These are phyloP conservation scores for Creontiades dilutus DNA, from an alignment of 2,888 invertebrate species.

Conservation along the genomic window DNA sequence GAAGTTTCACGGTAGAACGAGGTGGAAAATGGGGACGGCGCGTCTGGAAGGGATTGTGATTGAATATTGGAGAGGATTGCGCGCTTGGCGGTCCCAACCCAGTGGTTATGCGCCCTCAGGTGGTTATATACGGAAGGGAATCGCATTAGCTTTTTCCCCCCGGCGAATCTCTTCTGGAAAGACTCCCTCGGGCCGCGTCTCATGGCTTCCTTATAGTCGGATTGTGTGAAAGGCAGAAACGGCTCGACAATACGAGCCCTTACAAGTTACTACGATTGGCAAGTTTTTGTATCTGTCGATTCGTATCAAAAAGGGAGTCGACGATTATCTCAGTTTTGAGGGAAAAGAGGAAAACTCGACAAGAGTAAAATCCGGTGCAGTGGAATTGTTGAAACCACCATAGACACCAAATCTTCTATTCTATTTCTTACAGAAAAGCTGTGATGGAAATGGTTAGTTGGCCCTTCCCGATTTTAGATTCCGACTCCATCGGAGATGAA, in stretches of 20 bases:
- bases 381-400: no score
- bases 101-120: slow-evolving; percentile 27
- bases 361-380: no score
- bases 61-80: slow-evolving; percentile 11
- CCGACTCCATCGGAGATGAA: no score
- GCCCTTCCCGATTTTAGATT: no score
- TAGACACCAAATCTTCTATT: no score
- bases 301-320: no score
- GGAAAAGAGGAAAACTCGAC: no score
- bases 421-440: no score
- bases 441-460: no score
- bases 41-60: slow-evolving; percentile 7
- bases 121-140: background rate
- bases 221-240: background rate
- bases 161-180: background rate
- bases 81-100: background rate
- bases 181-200: background rate
- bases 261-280: no score
- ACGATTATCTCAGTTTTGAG: no score
- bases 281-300: no score
- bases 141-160: slow-evolving; percentile 20
- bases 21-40: background rate
- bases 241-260: background rate
- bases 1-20: background rate
- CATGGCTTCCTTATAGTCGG: background rate